Base-by-base conservation (phyloP, 2,888 invertebrate species). In the Altica lythri region DNA sequence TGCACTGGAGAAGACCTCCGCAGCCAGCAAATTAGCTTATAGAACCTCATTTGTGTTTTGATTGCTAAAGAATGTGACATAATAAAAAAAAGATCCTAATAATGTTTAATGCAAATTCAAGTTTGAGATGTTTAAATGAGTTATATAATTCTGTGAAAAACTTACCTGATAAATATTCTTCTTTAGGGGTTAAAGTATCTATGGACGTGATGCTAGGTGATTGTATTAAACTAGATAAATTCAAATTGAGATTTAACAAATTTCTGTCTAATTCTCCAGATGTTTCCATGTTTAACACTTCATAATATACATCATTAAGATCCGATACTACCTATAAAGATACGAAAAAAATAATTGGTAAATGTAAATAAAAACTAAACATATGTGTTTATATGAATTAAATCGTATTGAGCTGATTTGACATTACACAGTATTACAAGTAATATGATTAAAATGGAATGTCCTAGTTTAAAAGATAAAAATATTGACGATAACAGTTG, bases 251-350 rank as follows among this genome's bases (percentile, higher is more conserved):
- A 77, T 89, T 89, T 55, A 88, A 77, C 52, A 88, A 79, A 61
- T 86, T 89, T 56, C 86, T 80, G 70, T 89, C 89, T 62, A 89
- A 74, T 72, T 90, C 89, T 16, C 90, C 90, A 4, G 89, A 86
- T 10, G 89, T 88, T 73, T 90, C 89, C 70, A 90, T 86, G 67
- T 81, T 87, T 34, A 86, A 78, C 38, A 92, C 91, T 71, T 89
- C 86, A 71, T 88, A 90, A 63, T 84, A 82, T 27, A 85, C 74
- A 44, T 88, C 87, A 4, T 80, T 75, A 0, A 80, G 75, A 61
- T 88, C 87, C 1, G 80, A 80, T 74, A 86, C 79, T 10, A 81
- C 78, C 77, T 78, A 56, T 53, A 60, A 54, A 9, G 9, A 25
- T n/a, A 8, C 3, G 3, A 13, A 6, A 40, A 10, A 22, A 40